phyloP scores from a whole-genome alignment of 2,797 vertebrate genomes.

The Sebastes kiyomatsui region DNA sequence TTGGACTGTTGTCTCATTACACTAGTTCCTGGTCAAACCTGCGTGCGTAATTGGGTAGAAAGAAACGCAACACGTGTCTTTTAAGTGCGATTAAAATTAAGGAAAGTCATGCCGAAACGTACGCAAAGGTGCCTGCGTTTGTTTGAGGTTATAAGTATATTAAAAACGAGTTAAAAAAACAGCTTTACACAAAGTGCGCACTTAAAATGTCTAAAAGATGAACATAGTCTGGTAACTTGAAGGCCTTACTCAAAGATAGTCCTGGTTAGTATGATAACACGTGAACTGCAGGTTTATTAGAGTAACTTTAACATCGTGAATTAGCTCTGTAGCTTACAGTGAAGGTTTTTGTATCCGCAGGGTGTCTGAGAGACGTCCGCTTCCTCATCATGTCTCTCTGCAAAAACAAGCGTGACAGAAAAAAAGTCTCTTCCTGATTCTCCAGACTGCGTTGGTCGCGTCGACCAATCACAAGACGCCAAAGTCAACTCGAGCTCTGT shows the following conservation, averaged over 20 bases:
- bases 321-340: conserved; percentile 38
- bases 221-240: neutral
- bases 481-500: conserved; percentile 40
- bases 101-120: neutral
- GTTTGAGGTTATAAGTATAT: fast-evolving
- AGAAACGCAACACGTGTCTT: conserved; percentile 71
- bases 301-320: neutral
- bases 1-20: conserved; percentile 73
- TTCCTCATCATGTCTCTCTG: neutral
- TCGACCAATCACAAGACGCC: conserved; percentile 59
- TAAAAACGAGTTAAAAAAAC: neutral
- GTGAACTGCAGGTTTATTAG: neutral
- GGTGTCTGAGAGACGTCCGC: neutral
- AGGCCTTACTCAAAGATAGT: neutral
- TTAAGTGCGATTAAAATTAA: neutral
- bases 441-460: conserved; percentile 41
- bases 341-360: neutral
- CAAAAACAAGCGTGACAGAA: conserved; percentile 19
- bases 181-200: neutral
- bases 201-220: neutral
- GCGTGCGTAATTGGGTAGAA: conserved; percentile 71
- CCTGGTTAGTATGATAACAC: neutral
- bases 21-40: conserved; percentile 72
- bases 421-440: conserved; percentile 71
- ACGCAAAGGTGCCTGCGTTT: fast-evolving